Percentiles rank a stretch among this genome's conserved stretches.
Conservation (phyloP, 2,113 vertebrate species). For the Ia io region DNA sequence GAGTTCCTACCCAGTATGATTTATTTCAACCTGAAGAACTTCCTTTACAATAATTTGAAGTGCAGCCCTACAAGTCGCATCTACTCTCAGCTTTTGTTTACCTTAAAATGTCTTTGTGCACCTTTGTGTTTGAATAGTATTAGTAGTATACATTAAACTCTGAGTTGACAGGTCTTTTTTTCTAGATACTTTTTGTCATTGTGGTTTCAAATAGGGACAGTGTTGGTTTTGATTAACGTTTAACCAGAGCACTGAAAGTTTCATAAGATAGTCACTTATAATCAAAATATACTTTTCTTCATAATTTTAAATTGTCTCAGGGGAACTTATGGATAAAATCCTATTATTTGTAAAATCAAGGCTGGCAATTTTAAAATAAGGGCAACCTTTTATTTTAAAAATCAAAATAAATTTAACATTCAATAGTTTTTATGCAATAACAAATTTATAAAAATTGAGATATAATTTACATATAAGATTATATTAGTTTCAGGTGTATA, state of each 20-base stretch:
- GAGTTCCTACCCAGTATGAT: background rate
- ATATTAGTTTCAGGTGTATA: background rate
- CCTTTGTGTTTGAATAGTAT: background rate
- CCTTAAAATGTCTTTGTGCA: background rate
- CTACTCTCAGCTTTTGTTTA: background rate
- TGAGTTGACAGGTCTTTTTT: background rate
- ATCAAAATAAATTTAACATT: background rate
- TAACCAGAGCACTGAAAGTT: background rate
- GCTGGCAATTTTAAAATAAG: background rate
- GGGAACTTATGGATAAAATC: background rate
- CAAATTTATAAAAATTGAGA: background rate
- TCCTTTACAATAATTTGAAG: background rate
- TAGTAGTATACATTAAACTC: background rate
- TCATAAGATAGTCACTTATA: background rate
- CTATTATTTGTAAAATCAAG: background rate
- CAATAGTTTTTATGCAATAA: background rate
- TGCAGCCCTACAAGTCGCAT: background rate
- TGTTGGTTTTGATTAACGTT: background rate
- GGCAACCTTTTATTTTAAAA: slow-evolving; percentile 38
- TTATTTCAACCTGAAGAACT: background rate
- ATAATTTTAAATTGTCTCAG: background rate
- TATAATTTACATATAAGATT: background rate
- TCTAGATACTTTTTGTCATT: background rate
- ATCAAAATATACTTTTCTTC: background rate
- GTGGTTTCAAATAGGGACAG: background rate